Percentiles rank a stretch among this genome's conserved stretches.
These are phyloP conservation scores for Nicator chloris DNA, from an alignment of 2,113 vertebrate genomes.

Conservation along the genomic window DNA sequence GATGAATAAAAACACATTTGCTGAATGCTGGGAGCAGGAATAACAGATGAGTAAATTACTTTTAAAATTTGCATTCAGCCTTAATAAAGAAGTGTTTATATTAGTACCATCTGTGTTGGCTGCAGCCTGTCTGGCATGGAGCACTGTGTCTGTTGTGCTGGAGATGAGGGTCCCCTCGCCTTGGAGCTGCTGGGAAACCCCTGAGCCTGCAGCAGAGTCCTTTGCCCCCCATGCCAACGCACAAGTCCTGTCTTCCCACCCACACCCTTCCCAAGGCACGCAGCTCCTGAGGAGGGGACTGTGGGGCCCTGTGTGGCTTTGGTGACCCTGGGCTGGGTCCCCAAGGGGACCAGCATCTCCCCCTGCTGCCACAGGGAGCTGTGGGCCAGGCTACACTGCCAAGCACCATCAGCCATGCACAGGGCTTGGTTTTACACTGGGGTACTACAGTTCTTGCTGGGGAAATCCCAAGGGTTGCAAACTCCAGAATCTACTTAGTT, in stretches of 20 bases:
- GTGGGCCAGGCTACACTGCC: background rate
- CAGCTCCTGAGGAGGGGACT: background rate
- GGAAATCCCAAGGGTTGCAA: background rate
- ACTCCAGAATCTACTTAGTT: background rate
- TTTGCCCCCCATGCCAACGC: no score
- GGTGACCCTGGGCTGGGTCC: background rate
- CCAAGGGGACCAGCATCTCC: accelerated
- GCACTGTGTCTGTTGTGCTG: background rate
- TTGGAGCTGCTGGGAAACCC: background rate
- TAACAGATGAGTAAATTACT: background rate
- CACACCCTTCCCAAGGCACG: accelerated
- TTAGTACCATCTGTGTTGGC: background rate
- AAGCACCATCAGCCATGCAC: no score
- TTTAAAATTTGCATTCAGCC: background rate
- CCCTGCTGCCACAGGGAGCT: accelerated
- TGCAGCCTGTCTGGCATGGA: background rate
- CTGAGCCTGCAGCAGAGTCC: background rate
- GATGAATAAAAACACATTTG: background rate
- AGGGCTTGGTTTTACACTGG: background rate
- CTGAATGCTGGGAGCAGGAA: background rate
- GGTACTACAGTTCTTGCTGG: background rate
- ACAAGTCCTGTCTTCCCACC: background rate
- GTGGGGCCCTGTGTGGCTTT: background rate
- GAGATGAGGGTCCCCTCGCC: background rate
- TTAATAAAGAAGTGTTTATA: background rate